Evolutionary conservation across 2,888 invertebrate species (phyloP).

Genomic region (Watsonalla binaria): DNA sequence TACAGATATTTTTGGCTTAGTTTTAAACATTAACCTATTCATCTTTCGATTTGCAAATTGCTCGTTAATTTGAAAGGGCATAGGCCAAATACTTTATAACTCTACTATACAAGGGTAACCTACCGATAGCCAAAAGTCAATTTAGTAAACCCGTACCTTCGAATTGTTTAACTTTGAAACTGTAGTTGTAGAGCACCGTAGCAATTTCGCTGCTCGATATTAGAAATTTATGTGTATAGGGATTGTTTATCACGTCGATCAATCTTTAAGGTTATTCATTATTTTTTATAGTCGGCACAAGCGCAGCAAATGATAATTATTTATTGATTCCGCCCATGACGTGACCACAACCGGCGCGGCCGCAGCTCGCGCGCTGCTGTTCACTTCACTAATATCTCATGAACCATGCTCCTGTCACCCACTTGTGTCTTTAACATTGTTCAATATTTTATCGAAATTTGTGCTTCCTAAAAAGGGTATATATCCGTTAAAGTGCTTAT

Average conservation of each 20-base stretch:
- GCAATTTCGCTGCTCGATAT: background rate
- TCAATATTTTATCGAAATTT: background rate
- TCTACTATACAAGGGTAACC: background rate
- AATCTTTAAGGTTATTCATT: background rate
- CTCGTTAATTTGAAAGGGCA: no score
- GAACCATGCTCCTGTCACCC: slow-evolving; percentile 18
- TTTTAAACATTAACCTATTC: no score
- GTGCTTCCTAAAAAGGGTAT: background rate
- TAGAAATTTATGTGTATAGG: background rate
- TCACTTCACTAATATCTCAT: slow-evolving; percentile 18
- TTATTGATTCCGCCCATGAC: slow-evolving; percentile 39
- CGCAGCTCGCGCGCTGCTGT: slow-evolving; percentile 20
- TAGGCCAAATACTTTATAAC: background rate
- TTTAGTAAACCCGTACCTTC: background rate
- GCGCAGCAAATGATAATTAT: slow-evolving; percentile 16
- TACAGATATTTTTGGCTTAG: no score
- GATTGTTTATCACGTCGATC: background rate
- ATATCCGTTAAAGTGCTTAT: background rate
- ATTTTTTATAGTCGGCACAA: background rate
- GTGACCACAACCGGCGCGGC: slow-evolving; percentile 24
- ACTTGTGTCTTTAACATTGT: background rate
- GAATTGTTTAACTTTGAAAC: background rate
- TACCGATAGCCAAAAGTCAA: background rate
- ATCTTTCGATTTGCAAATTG: no score
- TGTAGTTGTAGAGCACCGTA: background rate